Evolutionary conservation across 2,888 invertebrate species (phyloP), one percentile per base, ranked within the genome.

Genomic region (Stenichneumon culpator): DNA sequence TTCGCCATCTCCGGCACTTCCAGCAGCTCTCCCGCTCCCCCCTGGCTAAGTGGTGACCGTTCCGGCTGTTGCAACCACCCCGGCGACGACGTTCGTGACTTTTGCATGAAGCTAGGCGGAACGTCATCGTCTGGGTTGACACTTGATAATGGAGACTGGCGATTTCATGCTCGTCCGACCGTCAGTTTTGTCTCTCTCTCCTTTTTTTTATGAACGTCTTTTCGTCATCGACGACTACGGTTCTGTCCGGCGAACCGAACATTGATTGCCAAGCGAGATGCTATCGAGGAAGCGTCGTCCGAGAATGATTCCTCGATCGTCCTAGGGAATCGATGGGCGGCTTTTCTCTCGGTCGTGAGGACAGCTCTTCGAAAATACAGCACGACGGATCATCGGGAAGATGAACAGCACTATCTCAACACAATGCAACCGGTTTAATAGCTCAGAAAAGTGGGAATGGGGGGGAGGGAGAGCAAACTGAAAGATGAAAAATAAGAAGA

Each of bases 351-450:
- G 50, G 70, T 39, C 22, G 50, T 57, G 63, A 79, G 79, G 82
- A 86, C 82, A 83, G 77, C 28, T 63, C 39, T 14, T 65, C 47
- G 16, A 32, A 52, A 50, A 79, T 60, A 32, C 79, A 63, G 52
- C 63, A 5, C 72, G 63, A 52, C 28, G 74, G 68, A 84, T 86
- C 77, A 79, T 84, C 70, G 70, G n/a, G 63, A 78, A 50, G 79
- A 83, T 81, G 86, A 79, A 82, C 72, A 52, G 72, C 47, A 72
- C 72, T 72, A 82, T 83, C 77, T 77, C 77, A 63, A 68, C 75
- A 77, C 63, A 83, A 80, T 69, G 74, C 77, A 77, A 70, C 32
- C 50, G 65, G 63, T 82, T 82, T 79, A 78, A 82, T 82, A 72
- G 79, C 39, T 77, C 60, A 32, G 47, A 22, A 39, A 60, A 65